Evolutionary conservation across 1,140 invertebrate genomes (phyloP).

Genomic region (Euura saliciscinereae): DNA sequence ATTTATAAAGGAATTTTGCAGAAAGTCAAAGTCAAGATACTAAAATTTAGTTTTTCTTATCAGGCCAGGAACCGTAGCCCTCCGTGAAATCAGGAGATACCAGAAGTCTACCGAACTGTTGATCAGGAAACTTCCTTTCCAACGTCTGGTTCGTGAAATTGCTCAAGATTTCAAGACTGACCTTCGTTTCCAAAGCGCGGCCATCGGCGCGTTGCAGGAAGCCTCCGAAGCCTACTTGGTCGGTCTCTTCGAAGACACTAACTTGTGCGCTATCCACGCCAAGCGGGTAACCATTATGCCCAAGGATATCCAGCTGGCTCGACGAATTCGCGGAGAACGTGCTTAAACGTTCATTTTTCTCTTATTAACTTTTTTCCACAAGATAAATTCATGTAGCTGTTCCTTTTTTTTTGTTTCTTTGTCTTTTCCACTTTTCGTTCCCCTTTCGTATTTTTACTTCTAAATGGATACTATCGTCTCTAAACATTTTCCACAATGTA

Average conservation of each 20-base stretch:
- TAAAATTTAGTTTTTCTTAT: conserved; percentile 31
- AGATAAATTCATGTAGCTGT: too few species aligned
- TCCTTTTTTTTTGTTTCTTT: conserved; percentile 41
- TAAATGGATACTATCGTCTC: too few species aligned
- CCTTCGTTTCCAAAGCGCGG: conserved; percentile 77
- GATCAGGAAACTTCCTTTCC: conserved; percentile 87
- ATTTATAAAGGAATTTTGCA: conserved; percentile 9
- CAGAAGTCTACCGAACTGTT: conserved; percentile 82
- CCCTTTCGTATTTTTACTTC: too few species aligned
- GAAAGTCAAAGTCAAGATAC: conserved; percentile 32
- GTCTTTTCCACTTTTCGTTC: too few species aligned
- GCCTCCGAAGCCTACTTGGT: conserved; percentile 87
- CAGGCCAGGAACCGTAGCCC: conserved; percentile 81
- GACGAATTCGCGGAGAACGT: too few species aligned
- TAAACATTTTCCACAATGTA: too few species aligned
- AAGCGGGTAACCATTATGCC: too few species aligned
- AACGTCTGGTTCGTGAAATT: conserved; percentile 84
- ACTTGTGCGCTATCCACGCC: too few species aligned
- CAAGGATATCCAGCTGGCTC: too few species aligned
- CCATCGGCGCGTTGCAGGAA: conserved; percentile 79
- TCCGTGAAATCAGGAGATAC: conserved; percentile 83
- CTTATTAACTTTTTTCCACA: too few species aligned
- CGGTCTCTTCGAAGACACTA: conserved; percentile 64
- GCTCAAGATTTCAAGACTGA: conserved; percentile 68
- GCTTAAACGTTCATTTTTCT: too few species aligned